phyloP scores from a whole-genome alignment of 2,797 vertebrate genomes.

The Hoplostethus mediterraneus region DNA sequence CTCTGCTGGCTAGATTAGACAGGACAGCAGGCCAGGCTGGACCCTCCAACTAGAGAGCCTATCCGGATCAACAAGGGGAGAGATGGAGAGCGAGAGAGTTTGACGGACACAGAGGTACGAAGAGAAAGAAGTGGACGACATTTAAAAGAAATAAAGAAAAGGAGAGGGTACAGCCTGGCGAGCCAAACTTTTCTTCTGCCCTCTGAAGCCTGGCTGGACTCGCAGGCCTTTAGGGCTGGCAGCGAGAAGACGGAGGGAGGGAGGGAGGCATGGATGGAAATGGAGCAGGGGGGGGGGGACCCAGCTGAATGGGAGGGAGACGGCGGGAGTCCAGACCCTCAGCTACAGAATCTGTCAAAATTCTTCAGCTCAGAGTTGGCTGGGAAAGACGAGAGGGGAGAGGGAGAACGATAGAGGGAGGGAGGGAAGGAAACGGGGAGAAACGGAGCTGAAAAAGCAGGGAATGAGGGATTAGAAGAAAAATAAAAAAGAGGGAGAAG shows the following conservation, averaged over 20 bases:
- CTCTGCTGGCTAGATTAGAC: constrained; percentile 78
- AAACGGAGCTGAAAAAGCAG: not conserved
- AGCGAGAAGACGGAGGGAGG: constrained; percentile 28
- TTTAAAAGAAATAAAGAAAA: not conserved
- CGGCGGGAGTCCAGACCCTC: constrained; percentile 4
- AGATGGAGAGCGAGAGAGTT: not conserved
- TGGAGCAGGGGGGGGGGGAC: not conserved
- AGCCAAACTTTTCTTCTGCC: not conserved
- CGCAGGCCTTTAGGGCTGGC: not conserved
- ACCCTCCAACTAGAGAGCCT: constrained; percentile 26
- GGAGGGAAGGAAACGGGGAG: not conserved
- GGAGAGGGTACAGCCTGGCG: not conserved
- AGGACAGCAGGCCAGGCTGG: constrained; percentile 73
- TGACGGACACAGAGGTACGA: not conserved
- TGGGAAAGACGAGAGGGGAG: constrained; percentile 28
- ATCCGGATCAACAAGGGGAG: constrained; percentile 24
- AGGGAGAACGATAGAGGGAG: not conserved
- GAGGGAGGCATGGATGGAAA: not conserved
- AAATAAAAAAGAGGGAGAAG: constrained; percentile 20
- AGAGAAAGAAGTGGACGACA: constrained; percentile 6
- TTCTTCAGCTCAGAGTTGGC: constrained; percentile 18
- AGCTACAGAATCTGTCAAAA: constrained; percentile 22
- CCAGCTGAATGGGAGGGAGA: not conserved
- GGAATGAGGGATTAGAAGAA: not conserved
- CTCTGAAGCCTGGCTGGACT: constrained; percentile 31